A percentile compares a stretch with the other conserved stretches of the same genome.
Conservation (phyloP, 2,113 vertebrate species). For the Corythaeola cristata region DNA sequence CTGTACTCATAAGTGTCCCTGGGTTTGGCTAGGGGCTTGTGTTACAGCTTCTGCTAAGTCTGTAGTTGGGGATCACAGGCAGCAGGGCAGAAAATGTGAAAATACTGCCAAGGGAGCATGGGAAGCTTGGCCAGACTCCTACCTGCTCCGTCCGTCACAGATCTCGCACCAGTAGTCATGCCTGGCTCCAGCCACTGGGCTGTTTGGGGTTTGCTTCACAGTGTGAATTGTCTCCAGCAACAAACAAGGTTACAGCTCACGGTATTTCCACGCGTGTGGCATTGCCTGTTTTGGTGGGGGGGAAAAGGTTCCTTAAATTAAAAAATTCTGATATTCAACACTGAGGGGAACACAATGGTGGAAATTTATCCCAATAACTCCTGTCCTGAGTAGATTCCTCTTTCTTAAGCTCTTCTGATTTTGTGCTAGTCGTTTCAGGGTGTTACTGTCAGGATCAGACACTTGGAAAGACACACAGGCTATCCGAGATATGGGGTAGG, state of each 20-base stretch:
- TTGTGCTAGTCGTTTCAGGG: background rate
- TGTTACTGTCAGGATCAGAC: background rate
- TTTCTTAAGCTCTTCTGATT: background rate
- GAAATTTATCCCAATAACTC: background rate
- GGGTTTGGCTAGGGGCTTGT: background rate
- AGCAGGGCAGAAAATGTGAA: background rate
- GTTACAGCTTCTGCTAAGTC: background rate
- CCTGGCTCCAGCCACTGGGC: background rate
- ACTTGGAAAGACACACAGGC: background rate
- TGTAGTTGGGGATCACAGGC: background rate
- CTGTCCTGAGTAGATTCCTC: background rate
- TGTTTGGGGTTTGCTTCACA: background rate
- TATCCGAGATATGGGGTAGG: background rate
- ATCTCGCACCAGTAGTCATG: fast-evolving
- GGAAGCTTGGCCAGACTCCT: background rate
- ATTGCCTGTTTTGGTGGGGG: no score
- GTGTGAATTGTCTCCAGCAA: background rate
- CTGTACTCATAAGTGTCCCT: background rate
- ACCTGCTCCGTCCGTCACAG: fast-evolving
- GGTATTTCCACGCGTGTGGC: background rate
- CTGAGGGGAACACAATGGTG: background rate
- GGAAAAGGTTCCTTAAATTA: background rate
- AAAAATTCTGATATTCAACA: background rate
- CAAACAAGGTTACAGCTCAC: background rate
- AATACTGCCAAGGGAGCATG: background rate